Conservation (phyloP, 2,113 vertebrate genomes). For the Pipra filicauda region DNA sequence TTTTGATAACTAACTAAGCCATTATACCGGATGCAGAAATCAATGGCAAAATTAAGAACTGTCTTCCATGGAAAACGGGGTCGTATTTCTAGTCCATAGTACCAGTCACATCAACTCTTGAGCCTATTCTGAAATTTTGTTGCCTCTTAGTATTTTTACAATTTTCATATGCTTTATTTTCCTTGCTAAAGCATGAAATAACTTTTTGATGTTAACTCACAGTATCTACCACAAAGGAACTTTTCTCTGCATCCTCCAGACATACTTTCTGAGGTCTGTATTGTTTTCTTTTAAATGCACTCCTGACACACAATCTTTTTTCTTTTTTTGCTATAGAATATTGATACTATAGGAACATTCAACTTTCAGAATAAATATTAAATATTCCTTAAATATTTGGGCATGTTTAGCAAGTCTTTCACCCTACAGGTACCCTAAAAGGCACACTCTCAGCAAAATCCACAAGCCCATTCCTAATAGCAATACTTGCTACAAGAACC, state of each 20-base stretch:
- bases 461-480: fast-evolving
- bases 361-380: neutral
- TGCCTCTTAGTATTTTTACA: neutral
- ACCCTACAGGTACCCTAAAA: neutral
- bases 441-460: neutral
- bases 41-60: neutral
- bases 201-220: neutral
- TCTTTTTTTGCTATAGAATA: neutral
- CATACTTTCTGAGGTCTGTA: neutral
- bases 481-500: neutral
- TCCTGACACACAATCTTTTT: neutral
- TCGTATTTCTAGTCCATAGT: neutral
- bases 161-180: neutral
- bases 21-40: neutral
- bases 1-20: neutral
- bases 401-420: neutral
- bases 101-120: neutral
- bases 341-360: neutral
- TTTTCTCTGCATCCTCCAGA: neutral
- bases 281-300: neutral
- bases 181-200: neutral
- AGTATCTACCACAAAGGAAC: neutral
- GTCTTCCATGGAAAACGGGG: neutral
- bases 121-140: neutral
- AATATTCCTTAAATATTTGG: neutral